These are phyloP conservation scores for Pantala flavescens DNA, from an alignment of 1,140 invertebrate species.

Conservation along the genomic window DNA sequence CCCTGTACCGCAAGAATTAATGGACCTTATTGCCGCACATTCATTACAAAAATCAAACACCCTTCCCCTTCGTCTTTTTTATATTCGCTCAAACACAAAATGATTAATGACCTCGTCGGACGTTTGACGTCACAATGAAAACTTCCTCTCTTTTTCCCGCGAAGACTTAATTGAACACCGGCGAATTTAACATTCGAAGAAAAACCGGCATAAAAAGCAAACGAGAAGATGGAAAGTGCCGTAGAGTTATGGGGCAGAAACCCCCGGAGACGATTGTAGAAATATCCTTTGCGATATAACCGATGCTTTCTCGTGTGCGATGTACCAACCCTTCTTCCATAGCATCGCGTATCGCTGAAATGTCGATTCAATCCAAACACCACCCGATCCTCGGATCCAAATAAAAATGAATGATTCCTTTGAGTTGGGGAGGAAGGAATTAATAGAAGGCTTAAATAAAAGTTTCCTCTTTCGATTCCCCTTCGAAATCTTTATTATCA, in stretches of 20 bases:
- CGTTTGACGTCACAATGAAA: not conserved
- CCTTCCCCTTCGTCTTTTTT: not conserved
- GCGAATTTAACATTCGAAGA: not conserved
- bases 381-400: no score
- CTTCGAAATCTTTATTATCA: not conserved
- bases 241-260: no score
- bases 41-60: constrained; percentile 10
- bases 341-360: no score
- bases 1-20: not conserved
- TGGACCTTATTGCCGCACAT: not conserved
- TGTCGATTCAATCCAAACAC: no score
- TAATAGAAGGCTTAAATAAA: not conserved
- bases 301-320: no score
- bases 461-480: not conserved
- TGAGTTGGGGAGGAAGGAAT: not conserved
- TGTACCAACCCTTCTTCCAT: no score
- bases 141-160: not conserved
- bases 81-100: not conserved
- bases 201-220: no score
- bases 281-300: no score
- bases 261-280: no score
- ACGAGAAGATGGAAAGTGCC: no score
- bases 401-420: not conserved
- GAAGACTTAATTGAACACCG: constrained; percentile 5
- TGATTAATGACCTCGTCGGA: not conserved